These are phyloP conservation scores for Deroplatys truncata DNA, from an alignment of 2,888 invertebrate species.

Conservation along the genomic window DNA sequence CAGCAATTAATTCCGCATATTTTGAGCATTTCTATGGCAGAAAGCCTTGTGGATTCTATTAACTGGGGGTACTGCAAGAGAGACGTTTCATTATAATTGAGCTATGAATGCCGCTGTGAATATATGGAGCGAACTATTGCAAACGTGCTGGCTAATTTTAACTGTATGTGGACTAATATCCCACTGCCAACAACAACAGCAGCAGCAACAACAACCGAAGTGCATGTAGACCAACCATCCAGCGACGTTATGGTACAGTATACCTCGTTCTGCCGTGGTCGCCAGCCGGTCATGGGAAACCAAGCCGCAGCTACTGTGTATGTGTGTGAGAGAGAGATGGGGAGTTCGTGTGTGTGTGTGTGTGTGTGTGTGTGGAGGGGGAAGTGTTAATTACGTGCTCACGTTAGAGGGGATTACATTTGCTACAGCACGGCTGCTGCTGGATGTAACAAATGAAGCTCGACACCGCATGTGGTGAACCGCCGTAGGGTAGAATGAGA, in stretches of 20 bases:
- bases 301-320: background rate
- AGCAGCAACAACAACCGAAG: background rate
- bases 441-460: conserved; percentile 27
- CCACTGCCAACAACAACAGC: background rate
- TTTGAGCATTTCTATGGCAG: background rate
- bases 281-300: conserved; percentile 1
- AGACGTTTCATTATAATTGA: background rate
- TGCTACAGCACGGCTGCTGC: conserved; percentile 12
- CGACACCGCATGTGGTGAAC: conserved; percentile 26
- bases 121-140: background rate
- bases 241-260: background rate
- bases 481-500: background rate
- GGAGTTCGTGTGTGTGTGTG: too few species aligned
- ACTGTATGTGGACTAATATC: background rate
- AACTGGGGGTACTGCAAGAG: background rate
- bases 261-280: background rate
- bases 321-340: conserved; percentile 1
- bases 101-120: background rate
- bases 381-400: conserved; percentile 28
- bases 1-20: too few species aligned
- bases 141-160: background rate
- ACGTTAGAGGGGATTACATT: conserved; percentile 29
- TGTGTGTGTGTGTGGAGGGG: background rate
- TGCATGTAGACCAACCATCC: background rate
- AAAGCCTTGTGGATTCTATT: background rate